A percentile compares a stretch with the other conserved stretches of the same genome.
phyloP scores from a whole-genome alignment of 2,888 invertebrate species.

The Chymomyza amoena region DNA sequence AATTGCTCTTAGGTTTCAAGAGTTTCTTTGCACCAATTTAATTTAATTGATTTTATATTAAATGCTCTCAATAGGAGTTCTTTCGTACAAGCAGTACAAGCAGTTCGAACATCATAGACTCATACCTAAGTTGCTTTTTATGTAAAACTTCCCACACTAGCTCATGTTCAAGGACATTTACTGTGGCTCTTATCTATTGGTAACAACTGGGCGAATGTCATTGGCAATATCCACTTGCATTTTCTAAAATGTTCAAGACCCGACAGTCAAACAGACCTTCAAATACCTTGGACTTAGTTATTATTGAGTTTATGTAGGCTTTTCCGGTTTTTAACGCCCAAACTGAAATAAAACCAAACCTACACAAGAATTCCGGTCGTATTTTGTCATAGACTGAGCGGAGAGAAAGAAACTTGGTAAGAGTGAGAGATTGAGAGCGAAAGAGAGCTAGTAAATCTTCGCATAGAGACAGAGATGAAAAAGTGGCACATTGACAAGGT shows the following conservation, averaged over 20 bases:
- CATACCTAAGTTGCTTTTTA: background rate
- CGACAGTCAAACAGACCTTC: background rate
- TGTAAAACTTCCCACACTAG: background rate
- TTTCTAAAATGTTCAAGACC: constrained; percentile 28
- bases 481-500: constrained; percentile 11
- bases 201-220: constrained; percentile 43
- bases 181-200: background rate
- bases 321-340: constrained; percentile 65
- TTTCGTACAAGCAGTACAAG: too few relatives aligned
- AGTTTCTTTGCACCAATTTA: too few relatives aligned
- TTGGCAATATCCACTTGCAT: constrained; percentile 56
- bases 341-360: constrained; percentile 39
- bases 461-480: constrained; percentile 12
- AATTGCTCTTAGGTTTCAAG: too few relatives aligned
- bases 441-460: constrained; percentile 21
- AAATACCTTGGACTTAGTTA: constrained; percentile 10
- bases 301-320: constrained; percentile 43
- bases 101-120: background rate
- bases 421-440: background rate
- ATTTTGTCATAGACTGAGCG: background rate
- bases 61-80: too few relatives aligned
- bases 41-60: too few relatives aligned
- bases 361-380: constrained; percentile 30
- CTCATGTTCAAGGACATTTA: background rate
- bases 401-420: background rate